phyloP scores from a whole-genome alignment of 1,140 invertebrate species.

The Dendrolimus punctatus region DNA sequence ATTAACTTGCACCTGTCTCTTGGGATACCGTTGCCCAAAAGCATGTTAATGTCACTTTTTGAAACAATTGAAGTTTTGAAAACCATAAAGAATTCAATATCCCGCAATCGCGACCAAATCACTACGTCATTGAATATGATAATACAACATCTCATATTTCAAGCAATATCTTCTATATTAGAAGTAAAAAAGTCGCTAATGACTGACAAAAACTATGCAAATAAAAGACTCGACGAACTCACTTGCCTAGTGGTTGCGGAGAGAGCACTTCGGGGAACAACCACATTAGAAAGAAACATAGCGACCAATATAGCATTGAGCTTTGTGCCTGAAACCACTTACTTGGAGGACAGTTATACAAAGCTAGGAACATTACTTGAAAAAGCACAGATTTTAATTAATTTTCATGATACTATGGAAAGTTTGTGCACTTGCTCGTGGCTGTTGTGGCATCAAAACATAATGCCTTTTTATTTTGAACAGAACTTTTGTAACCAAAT shows the following conservation, averaged over 20 bases:
- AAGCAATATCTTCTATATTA: conserved; percentile 74
- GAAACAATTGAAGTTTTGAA: conserved; percentile 88
- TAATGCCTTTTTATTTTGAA: conserved; percentile 84
- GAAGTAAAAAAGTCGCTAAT: conserved; percentile 66
- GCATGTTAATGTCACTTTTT: conserved; percentile 83
- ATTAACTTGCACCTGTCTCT: conserved; percentile 87
- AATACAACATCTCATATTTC: conserved; percentile 80
- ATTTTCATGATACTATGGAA: conserved; percentile 74
- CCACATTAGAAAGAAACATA: conserved; percentile 77
- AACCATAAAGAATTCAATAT: conserved; percentile 78
- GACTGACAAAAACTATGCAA: conserved; percentile 65
- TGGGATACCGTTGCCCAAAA: conserved; percentile 84
- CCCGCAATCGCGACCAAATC: conserved; percentile 73
- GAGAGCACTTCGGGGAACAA: conserved; percentile 79
- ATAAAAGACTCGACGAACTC: conserved; percentile 71
- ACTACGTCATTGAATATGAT: conserved; percentile 77
- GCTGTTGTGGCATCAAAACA: conserved; percentile 87
- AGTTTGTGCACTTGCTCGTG: conserved; percentile 81
- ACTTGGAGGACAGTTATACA: conserved; percentile 69
- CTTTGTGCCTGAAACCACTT: conserved; percentile 73
- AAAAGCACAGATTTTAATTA: conserved; percentile 76
- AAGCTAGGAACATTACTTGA: conserved; percentile 73
- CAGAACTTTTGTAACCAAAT: conserved; percentile 77
- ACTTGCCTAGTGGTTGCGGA: conserved; percentile 83
- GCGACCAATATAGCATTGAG: conserved; percentile 79